Evolutionary conservation across 2,888 invertebrate species (phyloP).

Genomic region (Eupithecia insigniata): DNA sequence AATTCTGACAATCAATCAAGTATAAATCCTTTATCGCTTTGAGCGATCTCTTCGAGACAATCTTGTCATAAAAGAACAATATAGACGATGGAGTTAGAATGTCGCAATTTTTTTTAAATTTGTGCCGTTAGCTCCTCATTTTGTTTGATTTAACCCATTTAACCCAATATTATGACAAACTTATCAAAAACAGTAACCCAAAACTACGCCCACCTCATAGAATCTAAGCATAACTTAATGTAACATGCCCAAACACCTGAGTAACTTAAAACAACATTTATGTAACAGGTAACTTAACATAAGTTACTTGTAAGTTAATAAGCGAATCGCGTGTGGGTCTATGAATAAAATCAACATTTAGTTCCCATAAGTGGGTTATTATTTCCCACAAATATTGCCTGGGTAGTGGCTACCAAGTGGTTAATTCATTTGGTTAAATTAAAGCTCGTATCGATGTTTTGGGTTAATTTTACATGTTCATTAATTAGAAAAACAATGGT

Average conservation of each 20-base stretch:
- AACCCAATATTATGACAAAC: neutral
- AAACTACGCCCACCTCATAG: constrained; percentile 1
- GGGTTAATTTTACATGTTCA: constrained; percentile 25
- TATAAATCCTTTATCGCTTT: no score
- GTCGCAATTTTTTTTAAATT: no score
- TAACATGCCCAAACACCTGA: constrained; percentile 45
- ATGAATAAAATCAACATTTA: constrained; percentile 59
- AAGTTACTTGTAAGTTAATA: constrained; percentile 53
- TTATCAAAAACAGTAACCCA: neutral
- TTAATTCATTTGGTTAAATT: constrained; percentile 31
- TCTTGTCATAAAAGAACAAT: no score
- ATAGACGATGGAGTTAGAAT: no score
- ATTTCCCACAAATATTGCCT: constrained; percentile 31
- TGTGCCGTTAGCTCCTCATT: no score
- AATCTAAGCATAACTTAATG: constrained; percentile 18
- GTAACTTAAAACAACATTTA: constrained; percentile 40
- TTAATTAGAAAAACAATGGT: neutral
- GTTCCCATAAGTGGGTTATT: constrained; percentile 58
- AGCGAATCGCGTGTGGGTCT: constrained; percentile 62
- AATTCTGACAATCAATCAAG: no score
- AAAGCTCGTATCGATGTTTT: constrained; percentile 32
- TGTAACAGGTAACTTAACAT: constrained; percentile 26
- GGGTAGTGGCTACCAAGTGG: constrained; percentile 12
- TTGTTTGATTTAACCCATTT: neutral
- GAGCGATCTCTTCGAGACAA: no score